Evolutionary conservation across 2,888 invertebrate species (phyloP).

Genomic region (Tenthredo livida): DNA sequence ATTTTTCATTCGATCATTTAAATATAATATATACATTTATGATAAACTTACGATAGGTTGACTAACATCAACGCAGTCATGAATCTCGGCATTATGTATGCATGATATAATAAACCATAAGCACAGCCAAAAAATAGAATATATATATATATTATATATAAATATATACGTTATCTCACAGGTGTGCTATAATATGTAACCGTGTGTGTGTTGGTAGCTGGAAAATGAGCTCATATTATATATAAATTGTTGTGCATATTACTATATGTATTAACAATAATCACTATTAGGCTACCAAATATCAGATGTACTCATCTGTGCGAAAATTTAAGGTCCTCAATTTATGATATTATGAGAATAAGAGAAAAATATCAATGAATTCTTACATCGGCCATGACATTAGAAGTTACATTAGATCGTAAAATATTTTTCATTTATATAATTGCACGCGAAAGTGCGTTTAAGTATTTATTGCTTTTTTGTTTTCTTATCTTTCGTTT

Average conservation of each 20-base stretch:
- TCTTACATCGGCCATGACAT: not conserved
- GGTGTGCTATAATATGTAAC: not conserved
- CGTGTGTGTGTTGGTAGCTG: not conserved
- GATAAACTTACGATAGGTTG: not conserved
- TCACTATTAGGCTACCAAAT: conserved; percentile 9
- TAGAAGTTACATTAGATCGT: not conserved
- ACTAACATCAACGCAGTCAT: conserved; percentile 9
- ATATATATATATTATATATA: not conserved
- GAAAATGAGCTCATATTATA: not conserved
- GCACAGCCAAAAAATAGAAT: conserved; percentile 12
- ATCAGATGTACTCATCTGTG: not conserved
- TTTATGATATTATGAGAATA: not conserved
- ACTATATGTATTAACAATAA: not conserved
- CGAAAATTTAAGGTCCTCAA: not conserved
- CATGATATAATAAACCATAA: not conserved
- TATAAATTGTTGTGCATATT: not conserved
- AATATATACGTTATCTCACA: not conserved
- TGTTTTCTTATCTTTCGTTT: not conserved
- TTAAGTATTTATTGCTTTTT: conserved; percentile 3
- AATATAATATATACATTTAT: not conserved
- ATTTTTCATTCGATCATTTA: not conserved
- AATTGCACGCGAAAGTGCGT: not conserved
- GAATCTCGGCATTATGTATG: conserved; percentile 18
- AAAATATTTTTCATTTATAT: not conserved
- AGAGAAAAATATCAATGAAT: not conserved